Conservation (phyloP, 2,113 vertebrate genomes). For the Leptocoma aspasia region DNA sequence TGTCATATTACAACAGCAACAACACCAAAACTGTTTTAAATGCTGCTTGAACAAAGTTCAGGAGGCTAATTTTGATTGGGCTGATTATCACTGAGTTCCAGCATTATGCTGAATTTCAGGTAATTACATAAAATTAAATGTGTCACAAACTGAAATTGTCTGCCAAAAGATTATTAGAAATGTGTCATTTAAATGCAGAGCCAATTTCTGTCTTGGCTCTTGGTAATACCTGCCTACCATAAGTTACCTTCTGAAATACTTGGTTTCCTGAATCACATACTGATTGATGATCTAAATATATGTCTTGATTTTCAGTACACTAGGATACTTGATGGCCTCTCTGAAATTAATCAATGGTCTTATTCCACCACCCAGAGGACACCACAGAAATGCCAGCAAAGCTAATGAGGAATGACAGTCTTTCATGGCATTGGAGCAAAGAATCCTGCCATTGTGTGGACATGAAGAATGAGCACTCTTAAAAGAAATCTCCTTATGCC, state of each 20-base stretch:
- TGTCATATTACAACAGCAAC: not conserved
- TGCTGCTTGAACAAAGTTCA: not conserved
- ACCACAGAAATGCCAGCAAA: not conserved
- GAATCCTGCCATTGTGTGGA: not conserved
- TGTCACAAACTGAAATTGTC: not conserved
- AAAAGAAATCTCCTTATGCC: not conserved
- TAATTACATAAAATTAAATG: not conserved
- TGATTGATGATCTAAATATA: not conserved
- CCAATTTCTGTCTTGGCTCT: not conserved
- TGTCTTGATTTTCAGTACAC: not conserved
- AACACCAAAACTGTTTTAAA: not conserved
- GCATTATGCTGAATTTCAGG: not conserved
- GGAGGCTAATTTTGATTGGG: not conserved
- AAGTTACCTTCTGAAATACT: not conserved
- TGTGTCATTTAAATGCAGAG: not conserved
- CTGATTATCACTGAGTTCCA: not conserved
- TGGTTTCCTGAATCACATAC: not conserved
- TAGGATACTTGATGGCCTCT: not conserved
- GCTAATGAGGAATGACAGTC: not conserved
- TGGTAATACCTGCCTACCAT: not conserved
- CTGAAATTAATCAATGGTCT: not conserved
- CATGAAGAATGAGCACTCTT: not conserved
- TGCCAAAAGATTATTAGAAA: not conserved
- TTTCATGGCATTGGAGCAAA: not conserved
- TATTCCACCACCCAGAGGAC: constrained; percentile 11